phyloP scores from a whole-genome alignment of 2,888 invertebrate species.

The Macrophya alboannulata region DNA sequence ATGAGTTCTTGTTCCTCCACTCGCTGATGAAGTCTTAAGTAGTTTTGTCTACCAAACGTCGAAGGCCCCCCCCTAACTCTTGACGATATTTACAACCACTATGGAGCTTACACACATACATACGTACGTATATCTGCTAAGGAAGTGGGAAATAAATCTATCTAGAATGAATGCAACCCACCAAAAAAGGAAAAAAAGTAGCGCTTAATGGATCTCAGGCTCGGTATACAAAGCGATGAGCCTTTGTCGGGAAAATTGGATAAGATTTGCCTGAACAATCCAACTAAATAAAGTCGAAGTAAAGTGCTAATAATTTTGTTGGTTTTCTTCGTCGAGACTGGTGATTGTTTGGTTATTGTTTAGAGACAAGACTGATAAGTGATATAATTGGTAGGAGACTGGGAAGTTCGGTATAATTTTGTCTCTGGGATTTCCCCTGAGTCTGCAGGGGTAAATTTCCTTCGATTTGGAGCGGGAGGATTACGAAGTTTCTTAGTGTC shows the following conservation, averaged over 20 bases:
- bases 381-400: background rate
- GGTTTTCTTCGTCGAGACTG: too few species aligned
- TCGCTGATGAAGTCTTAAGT: slow-evolving; percentile 61
- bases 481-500: slow-evolving; percentile 44
- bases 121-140: background rate
- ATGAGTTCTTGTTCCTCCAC: background rate
- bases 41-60: slow-evolving; percentile 68
- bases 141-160: slow-evolving; percentile 51
- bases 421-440: slow-evolving; percentile 13
- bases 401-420: background rate
- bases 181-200: background rate
- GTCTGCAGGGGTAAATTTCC: background rate
- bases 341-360: background rate
- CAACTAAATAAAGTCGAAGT: background rate
- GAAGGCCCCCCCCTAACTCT: slow-evolving; percentile 49
- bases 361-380: background rate
- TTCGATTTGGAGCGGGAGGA: slow-evolving; percentile 15
- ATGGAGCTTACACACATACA: background rate
- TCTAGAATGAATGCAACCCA: slow-evolving; percentile 27
- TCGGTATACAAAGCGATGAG: background rate
- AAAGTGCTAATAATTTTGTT: too few species aligned
- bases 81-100: slow-evolving; percentile 19
- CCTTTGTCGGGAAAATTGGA: slow-evolving; percentile 5
- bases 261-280: background rate
- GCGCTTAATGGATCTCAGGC: background rate